Percentiles rank a stretch among this genome's conserved stretches.
Conservation (phyloP, 2,797 vertebrate genomes). For the Acrossocheilus wenchowensis region DNA sequence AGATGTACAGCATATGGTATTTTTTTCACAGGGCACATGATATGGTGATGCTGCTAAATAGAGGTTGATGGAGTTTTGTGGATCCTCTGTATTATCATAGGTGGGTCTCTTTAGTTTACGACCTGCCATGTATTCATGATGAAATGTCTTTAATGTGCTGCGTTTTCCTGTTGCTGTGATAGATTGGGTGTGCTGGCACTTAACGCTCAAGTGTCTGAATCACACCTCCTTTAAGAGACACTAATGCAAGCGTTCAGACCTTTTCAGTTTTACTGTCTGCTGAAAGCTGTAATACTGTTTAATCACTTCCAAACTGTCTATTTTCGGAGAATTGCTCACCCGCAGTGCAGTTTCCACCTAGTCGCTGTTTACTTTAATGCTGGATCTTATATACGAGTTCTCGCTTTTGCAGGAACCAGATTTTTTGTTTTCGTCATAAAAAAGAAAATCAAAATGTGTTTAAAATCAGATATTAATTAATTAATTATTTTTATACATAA, state of each 20-base stretch:
- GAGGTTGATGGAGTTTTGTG: background rate
- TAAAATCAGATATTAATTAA: background rate
- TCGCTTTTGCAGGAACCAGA: background rate
- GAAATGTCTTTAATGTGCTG: conserved; percentile 5
- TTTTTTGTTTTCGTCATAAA: background rate
- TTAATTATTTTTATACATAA: background rate
- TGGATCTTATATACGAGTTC: background rate
- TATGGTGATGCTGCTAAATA: background rate
- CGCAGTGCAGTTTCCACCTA: background rate
- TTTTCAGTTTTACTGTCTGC: conserved; percentile 31
- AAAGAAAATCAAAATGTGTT: background rate
- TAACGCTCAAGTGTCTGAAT: conserved; percentile 1
- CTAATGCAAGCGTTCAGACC: background rate
- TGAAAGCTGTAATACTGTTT: background rate
- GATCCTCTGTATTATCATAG: background rate
- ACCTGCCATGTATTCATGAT: background rate
- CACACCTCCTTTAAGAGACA: conserved; percentile 40
- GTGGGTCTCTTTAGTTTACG: background rate
- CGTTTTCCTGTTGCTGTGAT: conserved; percentile 18
- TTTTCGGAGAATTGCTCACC: background rate
- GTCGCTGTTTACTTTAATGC: background rate
- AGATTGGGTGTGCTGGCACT: background rate
- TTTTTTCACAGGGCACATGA: background rate
- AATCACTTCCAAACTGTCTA: background rate
- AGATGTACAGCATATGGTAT: background rate